phyloP scores from a whole-genome alignment of 2,888 invertebrate genomes.

The Serrognathus titanus region DNA sequence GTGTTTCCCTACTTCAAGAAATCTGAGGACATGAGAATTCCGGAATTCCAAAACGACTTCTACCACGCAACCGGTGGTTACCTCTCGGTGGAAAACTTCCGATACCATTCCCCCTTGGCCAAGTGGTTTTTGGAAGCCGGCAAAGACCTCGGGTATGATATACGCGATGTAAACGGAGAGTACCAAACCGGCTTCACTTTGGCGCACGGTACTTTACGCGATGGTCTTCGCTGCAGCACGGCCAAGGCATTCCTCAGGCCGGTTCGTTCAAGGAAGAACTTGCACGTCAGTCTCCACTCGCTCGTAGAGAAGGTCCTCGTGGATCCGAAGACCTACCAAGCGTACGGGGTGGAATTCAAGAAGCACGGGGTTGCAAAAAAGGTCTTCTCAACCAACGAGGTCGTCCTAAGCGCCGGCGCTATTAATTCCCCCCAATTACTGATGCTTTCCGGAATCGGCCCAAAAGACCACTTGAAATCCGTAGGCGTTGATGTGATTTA shows the following conservation, averaged over 20 bases:
- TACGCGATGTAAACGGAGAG: constrained; percentile 72
- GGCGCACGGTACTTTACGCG: constrained; percentile 72
- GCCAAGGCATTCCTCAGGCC: constrained; percentile 79
- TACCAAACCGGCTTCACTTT: constrained; percentile 76
- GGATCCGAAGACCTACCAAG: constrained; percentile 56
- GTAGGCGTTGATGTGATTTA: constrained; percentile 59
- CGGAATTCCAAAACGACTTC: constrained; percentile 55
- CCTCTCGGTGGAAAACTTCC: constrained; percentile 69
- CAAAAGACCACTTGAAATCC: constrained; percentile 56
- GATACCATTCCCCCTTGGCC: constrained; percentile 66
- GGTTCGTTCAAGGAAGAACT: constrained; percentile 62
- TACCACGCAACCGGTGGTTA: constrained; percentile 73
- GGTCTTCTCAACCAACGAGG: constrained; percentile 66
- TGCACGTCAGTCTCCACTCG: constrained; percentile 69
- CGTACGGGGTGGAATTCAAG: constrained; percentile 63
- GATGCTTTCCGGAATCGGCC: constrained; percentile 82
- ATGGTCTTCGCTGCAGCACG: constrained; percentile 79
- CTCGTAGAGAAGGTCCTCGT: constrained; percentile 67
- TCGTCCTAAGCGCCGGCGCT: constrained; percentile 82
- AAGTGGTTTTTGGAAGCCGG: constrained; percentile 68
- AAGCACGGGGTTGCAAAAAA: constrained; percentile 52
- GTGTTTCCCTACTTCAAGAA: constrained; percentile 76
- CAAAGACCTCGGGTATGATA: constrained; percentile 65
- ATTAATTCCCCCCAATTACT: constrained; percentile 81
- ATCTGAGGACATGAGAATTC: constrained; percentile 73